Evolutionary conservation across 2,113 vertebrate genomes (phyloP), one percentile per base, ranked within the genome.

Genomic region (Hippocampus comes): DNA sequence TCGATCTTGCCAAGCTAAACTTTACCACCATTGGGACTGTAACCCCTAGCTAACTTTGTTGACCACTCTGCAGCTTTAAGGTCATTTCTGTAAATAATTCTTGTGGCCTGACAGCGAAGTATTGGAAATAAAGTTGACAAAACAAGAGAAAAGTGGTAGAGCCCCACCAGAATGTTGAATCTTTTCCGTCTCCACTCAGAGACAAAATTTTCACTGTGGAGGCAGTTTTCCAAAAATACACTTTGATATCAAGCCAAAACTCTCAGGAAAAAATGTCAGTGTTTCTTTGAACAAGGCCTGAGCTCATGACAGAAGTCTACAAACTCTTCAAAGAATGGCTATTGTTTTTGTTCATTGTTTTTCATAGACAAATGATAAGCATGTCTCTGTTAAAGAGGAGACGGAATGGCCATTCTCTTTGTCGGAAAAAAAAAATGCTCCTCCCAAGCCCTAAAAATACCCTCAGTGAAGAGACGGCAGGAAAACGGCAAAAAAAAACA

Each of bases 401-500:
- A 68, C 74, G 63, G 56, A 73, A 43, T 42, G 61, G 79, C 43
- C 38, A 5, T 73, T 82, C 67, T 85, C 15, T 67, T 82, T 64
- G 42, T 63, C 21, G 34, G 42, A 63, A 21, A 38, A 2, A 56
- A 14, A 42, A 60, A 57, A 14, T 27, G 17, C 18, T 5, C 8
- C 14, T 23, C 43, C 65, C 63, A 59, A 60, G 77, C 71, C 73
- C 68, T 85, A 84, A 87, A 90, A 88, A 86, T 88, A 84, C 38
- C 65, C 72, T 72, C 82, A 72, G 74, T 68, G 65, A 75, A 68
- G 55, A 78, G 48, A 74, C 59, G 66, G 60, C 1, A 17, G 55
- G 66, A 78, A 68, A 48, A 71, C 72, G 71, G 53, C 78, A 55
- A 81, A 84, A 74, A 38, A 38, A 3, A 30, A 30, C 3, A 34